Evolutionary conservation across 2,888 invertebrate species (phyloP).

Genomic region (Galeruca laticollis): DNA sequence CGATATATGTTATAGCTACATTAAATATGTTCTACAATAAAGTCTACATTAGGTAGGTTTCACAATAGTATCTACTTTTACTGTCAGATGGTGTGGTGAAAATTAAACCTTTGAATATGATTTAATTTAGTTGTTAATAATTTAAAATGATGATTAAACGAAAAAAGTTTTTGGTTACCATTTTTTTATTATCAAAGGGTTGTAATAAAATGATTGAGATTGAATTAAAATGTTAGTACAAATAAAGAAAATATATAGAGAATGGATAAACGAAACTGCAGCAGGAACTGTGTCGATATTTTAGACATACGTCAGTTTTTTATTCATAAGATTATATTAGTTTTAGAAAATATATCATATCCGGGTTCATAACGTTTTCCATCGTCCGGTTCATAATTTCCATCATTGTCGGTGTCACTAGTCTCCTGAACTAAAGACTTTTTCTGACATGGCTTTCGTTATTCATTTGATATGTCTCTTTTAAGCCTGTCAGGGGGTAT

Average conservation of each 20-base stretch:
- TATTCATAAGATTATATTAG: too few relatives aligned
- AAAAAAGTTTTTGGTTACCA: background rate
- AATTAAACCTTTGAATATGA: slow-evolving; percentile 16
- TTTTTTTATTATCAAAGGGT: background rate
- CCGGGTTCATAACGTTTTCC: too few relatives aligned
- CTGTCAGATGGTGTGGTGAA: slow-evolving; percentile 11
- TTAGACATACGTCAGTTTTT: too few relatives aligned
- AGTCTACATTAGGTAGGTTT: slow-evolving; percentile 51
- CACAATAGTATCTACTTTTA: slow-evolving; percentile 52
- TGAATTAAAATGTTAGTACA: background rate
- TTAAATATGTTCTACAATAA: slow-evolving; percentile 37
- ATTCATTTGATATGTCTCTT: too few relatives aligned
- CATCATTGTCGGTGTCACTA: too few relatives aligned
- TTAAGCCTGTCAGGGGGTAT: too few relatives aligned
- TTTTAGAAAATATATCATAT: too few relatives aligned
- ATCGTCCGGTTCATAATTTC: too few relatives aligned
- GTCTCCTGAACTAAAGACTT: too few relatives aligned
- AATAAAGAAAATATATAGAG: background rate
- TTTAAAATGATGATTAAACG: background rate
- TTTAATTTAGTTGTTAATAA: background rate
- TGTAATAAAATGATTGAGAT: background rate
- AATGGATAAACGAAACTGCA: background rate
- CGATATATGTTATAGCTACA: slow-evolving; percentile 33
- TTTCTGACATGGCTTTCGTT: too few relatives aligned
- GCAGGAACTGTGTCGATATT: background rate